phyloP scores from a whole-genome alignment of 2,888 invertebrate species.

The Acrocyrtus sp. region DNA sequence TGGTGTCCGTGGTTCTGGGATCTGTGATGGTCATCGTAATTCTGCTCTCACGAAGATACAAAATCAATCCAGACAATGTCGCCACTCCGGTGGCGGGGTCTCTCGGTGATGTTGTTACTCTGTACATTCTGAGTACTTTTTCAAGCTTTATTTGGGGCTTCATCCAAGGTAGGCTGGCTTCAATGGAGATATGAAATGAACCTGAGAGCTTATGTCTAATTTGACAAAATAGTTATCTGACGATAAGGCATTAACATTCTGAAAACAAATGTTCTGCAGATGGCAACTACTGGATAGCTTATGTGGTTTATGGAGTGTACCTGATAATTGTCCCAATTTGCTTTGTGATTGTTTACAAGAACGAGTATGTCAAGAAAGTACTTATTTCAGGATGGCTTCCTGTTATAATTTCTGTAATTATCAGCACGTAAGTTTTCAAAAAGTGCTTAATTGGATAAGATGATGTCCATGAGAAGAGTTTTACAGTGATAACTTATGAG shows the following conservation, averaged over 20 bases:
- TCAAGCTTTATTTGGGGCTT: constrained; percentile 66
- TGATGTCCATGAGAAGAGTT: too few species aligned
- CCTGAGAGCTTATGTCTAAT: neutral
- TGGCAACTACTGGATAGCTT: constrained; percentile 71
- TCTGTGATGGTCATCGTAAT: constrained; percentile 76
- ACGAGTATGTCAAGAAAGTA: constrained; percentile 77
- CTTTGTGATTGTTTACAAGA: constrained; percentile 77
- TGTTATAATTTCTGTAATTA: constrained; percentile 74
- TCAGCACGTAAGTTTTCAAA: constrained; percentile 76
- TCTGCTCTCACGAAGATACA: constrained; percentile 72
- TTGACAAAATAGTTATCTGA: neutral
- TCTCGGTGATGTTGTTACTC: constrained; percentile 80
- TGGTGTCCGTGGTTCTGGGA: constrained; percentile 79
- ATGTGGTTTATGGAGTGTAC: constrained; percentile 73
- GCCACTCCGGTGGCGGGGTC: constrained; percentile 75
- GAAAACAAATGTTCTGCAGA: constrained; percentile 13
- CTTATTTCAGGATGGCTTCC: constrained; percentile 81
- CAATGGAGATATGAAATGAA: neutral
- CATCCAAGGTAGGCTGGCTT: constrained; percentile 38
- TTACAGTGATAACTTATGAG: too few species aligned
- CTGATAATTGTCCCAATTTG: constrained; percentile 76
- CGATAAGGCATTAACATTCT: neutral
- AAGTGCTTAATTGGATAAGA: too few species aligned
- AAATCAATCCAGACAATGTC: constrained; percentile 59
- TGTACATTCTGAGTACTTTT: constrained; percentile 73